Evolutionary conservation across 2,797 vertebrate species (phyloP).

Genomic region (Squalus acanthias): DNA sequence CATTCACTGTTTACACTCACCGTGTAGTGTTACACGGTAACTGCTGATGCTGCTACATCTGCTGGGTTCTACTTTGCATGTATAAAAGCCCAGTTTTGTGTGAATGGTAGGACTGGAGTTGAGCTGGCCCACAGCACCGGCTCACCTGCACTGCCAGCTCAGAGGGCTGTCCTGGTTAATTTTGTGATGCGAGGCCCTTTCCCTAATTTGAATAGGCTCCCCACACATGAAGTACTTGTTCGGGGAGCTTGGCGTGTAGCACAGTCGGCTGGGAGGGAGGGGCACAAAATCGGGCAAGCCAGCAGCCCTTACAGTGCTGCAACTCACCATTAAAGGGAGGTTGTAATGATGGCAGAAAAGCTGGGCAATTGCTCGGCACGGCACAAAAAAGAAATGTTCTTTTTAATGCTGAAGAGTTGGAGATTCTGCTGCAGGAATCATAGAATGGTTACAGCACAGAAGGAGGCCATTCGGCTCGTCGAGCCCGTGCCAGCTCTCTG

Average conservation of each 20-base stretch:
- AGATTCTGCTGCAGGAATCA: no score
- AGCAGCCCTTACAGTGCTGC: neutral
- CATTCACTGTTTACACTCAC: neutral
- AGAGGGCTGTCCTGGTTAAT: neutral
- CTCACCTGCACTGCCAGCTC: neutral
- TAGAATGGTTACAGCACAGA: no score
- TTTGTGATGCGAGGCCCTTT: neutral
- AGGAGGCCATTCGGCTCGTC: no score
- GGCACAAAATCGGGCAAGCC: neutral
- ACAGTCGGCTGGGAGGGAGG: neutral
- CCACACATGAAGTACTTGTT: neutral
- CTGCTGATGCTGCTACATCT: neutral
- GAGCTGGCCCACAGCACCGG: neutral
- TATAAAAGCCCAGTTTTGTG: neutral
- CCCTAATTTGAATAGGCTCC: neutral
- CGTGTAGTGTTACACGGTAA: no score
- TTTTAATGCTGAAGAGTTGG: no score
- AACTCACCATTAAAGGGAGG: neutral
- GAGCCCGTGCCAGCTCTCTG: no score
- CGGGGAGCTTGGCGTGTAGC: neutral
- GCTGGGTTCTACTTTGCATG: neutral
- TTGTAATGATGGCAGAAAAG: neutral
- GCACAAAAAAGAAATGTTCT: no score
- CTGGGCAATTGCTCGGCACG: no score
- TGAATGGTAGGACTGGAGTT: neutral